Percentiles rank a stretch among this genome's conserved stretches.
Conservation (phyloP, 2,113 vertebrate genomes). For the Larimichthys polyactis region DNA sequence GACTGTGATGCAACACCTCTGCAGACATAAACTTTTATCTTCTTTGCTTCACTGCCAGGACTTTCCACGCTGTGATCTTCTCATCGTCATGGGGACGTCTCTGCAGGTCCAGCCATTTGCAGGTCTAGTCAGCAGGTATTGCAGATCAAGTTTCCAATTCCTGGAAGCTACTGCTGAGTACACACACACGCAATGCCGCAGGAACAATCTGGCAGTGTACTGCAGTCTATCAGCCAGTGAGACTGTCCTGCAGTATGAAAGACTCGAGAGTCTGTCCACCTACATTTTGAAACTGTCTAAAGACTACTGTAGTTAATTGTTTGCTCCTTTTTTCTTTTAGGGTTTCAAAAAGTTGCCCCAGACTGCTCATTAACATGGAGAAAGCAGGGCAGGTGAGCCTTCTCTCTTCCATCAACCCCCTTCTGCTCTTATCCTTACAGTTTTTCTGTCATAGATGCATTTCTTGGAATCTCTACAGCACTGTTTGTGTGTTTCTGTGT, state of each 20-base stretch:
- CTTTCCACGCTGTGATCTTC: conserved; percentile 90
- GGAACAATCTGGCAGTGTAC: not conserved
- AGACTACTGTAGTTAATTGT: not conserved
- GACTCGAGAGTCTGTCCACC: not conserved
- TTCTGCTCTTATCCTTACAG: not conserved
- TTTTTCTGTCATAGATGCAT: not conserved
- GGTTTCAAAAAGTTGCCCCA: conserved; percentile 88
- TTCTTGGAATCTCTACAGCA: not conserved
- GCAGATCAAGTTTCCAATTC: not conserved
- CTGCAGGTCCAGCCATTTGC: conserved; percentile 95
- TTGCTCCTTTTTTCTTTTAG: conserved; percentile 65
- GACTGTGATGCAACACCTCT: not conserved
- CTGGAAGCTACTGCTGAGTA: not conserved
- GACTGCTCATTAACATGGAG: conserved; percentile 95
- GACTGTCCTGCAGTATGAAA: not conserved
- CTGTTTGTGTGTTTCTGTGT: conserved; percentile 12
- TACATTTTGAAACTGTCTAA: not conserved
- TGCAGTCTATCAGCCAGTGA: not conserved
- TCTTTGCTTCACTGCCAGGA: conserved; percentile 80
- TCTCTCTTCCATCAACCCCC: not conserved
- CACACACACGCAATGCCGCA: not conserved
- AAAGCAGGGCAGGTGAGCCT: conserved; percentile 89
- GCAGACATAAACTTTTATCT: not conserved
- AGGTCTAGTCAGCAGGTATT: conserved; percentile 90
- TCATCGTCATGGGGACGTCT: conserved; percentile 94